A percentile compares a stretch with the other conserved stretches of the same genome.
These are phyloP conservation scores for Panonychus citri DNA, from an alignment of 1,140 invertebrate genomes.

Conservation along the genomic window DNA sequence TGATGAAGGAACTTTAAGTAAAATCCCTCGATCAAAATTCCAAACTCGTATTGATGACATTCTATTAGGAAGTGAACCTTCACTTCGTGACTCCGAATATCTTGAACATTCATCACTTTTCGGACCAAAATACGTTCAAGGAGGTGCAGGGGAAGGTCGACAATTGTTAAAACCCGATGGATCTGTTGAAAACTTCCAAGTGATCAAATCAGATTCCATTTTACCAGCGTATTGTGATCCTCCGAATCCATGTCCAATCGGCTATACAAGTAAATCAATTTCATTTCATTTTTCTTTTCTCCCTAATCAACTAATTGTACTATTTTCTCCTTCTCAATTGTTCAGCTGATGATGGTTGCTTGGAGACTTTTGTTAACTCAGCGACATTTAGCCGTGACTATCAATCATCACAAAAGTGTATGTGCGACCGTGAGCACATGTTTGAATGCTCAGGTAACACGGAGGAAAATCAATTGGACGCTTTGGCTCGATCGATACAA, in stretches of 20 bases:
- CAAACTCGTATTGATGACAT: slow-evolving; percentile 6
- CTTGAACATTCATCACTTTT: slow-evolving; percentile 62
- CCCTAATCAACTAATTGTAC: too few relatives aligned
- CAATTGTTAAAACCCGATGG: slow-evolving; percentile 37
- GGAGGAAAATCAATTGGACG: slow-evolving; percentile 23
- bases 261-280: slow-evolving; percentile 29
- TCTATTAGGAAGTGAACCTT: slow-evolving; percentile 23
- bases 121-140: slow-evolving; percentile 49
- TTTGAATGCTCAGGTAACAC: slow-evolving; percentile 47
- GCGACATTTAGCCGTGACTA: slow-evolving; percentile 83
- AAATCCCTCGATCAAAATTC: neutral
- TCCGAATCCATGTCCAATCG: slow-evolving; percentile 81
- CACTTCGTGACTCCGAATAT: slow-evolving; percentile 61
- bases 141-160: slow-evolving; percentile 47
- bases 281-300: too few relatives aligned
- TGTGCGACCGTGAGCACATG: slow-evolving; percentile 97
- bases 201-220: slow-evolving; percentile 68
- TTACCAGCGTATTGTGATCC: slow-evolving; percentile 96
- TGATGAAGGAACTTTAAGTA: neutral
- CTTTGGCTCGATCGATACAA: slow-evolving; percentile 22
- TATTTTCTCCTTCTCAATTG: neutral
- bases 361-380: slow-evolving; percentile 78
- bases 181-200: slow-evolving; percentile 32
- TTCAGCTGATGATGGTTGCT: slow-evolving; percentile 55
- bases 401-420: slow-evolving; percentile 77